Percentiles rank a stretch among this genome's conserved stretches.
Evolutionary conservation across 2,113 vertebrate genomes (phyloP).

Genomic region (Hystrix brachyura): DNA sequence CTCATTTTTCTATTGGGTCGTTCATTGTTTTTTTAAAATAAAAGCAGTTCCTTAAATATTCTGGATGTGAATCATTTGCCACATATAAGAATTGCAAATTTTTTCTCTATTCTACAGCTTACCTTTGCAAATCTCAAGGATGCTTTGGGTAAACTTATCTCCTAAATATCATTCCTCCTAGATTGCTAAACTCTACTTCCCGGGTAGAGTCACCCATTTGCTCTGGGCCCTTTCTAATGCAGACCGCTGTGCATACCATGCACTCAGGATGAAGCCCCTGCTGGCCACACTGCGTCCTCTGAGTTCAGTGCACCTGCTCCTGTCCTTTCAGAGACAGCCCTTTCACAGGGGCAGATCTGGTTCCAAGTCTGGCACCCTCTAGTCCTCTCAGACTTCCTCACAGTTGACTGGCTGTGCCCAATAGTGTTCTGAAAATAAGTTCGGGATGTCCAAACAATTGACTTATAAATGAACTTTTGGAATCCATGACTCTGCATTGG

Average conservation of each 20-base stretch:
- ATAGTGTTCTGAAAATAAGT: constrained; percentile 61
- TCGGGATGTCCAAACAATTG: constrained; percentile 59
- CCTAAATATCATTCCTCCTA: neutral
- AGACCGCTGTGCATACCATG: neutral
- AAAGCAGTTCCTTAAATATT: neutral
- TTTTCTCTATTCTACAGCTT: constrained; percentile 1
- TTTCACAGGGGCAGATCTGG: constrained; percentile 29
- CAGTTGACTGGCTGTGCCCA: constrained; percentile 16
- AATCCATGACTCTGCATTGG: neutral
- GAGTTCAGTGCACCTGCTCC: constrained; percentile 57
- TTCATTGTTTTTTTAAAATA: neutral
- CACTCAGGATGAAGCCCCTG: neutral
- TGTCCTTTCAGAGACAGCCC: constrained; percentile 42
- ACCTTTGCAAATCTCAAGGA: neutral
- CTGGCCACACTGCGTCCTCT: neutral
- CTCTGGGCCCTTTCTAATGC: neutral
- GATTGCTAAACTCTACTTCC: neutral
- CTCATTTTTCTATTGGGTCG: neutral
- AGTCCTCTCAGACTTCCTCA: constrained; percentile 43
- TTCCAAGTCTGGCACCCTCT: constrained; percentile 67
- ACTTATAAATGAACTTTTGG: constrained; percentile 62
- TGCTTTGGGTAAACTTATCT: neutral
- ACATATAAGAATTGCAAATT: neutral
- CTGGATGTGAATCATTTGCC: neutral
- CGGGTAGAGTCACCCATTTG: neutral